A percentile compares a stretch with the other conserved stretches of the same genome.
Conservation (phyloP, 2,113 vertebrate genomes). For the Eulemur rufifrons region DNA sequence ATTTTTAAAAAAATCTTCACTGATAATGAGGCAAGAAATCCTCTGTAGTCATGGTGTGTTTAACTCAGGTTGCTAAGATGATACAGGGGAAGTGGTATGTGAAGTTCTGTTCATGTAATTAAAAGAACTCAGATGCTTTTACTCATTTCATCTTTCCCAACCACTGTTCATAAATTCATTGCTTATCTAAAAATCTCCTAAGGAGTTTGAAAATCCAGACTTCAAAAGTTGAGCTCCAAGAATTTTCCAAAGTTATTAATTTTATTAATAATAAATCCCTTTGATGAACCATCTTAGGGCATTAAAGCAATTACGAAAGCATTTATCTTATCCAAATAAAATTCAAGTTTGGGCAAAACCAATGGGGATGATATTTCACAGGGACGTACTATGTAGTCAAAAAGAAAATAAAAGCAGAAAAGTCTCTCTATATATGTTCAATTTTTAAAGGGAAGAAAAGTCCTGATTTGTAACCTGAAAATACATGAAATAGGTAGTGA, state of each 20-base stretch:
- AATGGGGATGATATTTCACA: not conserved
- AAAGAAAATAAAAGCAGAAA: slow-evolving; percentile 19
- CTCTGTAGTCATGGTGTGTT: not conserved
- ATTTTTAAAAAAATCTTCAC: not conserved
- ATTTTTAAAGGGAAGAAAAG: not conserved
- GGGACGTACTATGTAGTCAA: not conserved
- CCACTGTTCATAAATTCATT: not conserved
- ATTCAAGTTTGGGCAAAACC: slow-evolving; percentile 40
- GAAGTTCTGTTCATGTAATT: not conserved
- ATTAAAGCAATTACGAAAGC: not conserved
- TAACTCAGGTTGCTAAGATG: not conserved
- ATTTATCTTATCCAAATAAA: slow-evolving; percentile 57
- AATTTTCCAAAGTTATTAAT: slow-evolving; percentile 42
- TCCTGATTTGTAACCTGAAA: not conserved
- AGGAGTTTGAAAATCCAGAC: slow-evolving; percentile 16
- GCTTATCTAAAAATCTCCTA: slow-evolving; percentile 29
- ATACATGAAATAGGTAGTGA: not conserved
- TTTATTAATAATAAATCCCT: slow-evolving; percentile 30
- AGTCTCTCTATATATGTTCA: not conserved
- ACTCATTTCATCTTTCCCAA: not conserved
- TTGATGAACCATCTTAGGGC: not conserved
- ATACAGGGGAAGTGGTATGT: not conserved
- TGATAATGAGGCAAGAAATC: not conserved
- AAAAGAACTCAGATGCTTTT: not conserved
- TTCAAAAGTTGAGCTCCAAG: slow-evolving; percentile 15